Conservation (phyloP, 2,888 invertebrate genomes). For the Tenthredo distinguenda region DNA sequence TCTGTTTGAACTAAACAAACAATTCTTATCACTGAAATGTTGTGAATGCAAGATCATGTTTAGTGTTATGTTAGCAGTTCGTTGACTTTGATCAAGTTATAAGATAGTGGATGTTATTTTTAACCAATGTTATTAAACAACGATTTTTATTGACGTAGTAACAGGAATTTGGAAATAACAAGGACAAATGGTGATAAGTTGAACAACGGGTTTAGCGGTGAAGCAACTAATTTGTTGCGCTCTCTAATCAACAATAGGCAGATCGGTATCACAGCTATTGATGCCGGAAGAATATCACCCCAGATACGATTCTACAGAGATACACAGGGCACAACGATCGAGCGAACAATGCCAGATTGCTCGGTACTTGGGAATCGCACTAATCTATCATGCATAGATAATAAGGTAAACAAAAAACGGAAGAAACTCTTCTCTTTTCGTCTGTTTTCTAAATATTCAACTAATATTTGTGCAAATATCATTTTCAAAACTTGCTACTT, state of each 20-base stretch:
- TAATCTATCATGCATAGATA: constrained; percentile 72
- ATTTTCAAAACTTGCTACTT: neutral
- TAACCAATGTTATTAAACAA: neutral
- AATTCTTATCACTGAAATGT: constrained; percentile 8
- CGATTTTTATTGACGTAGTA: constrained; percentile 63
- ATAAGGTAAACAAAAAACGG: constrained; percentile 67
- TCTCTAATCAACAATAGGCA: constrained; percentile 89
- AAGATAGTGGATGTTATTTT: constrained; percentile 21
- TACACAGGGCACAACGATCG: constrained; percentile 80
- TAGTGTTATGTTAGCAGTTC: neutral
- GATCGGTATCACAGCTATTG: constrained; percentile 83
- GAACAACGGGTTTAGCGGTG: constrained; percentile 79
- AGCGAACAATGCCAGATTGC: constrained; percentile 77
- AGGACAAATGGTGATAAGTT: constrained; percentile 75
- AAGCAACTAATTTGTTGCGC: constrained; percentile 87
- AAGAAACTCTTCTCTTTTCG: neutral
- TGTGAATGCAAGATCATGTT: neutral
- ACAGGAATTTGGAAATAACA: constrained; percentile 75
- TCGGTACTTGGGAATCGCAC: constrained; percentile 75
- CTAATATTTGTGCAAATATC: neutral
- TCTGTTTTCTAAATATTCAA: neutral
- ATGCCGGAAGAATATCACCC: constrained; percentile 73
- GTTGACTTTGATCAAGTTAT: neutral
- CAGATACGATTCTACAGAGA: constrained; percentile 82
- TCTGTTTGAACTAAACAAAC: constrained; percentile 1